Base-by-base conservation (phyloP, 1,140 invertebrate genomes). In the Drosophila pruinosa region DNA sequence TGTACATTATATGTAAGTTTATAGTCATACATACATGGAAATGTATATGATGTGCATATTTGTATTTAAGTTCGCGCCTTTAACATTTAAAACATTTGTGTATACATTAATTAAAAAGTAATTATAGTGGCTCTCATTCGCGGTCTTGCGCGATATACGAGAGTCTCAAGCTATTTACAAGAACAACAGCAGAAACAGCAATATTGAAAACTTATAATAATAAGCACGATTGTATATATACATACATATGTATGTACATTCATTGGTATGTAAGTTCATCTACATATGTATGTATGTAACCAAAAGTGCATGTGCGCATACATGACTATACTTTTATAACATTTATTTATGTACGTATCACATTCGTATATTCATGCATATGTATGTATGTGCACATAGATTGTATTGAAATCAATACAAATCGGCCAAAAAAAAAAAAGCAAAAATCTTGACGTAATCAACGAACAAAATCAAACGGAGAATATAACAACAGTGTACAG, bases 51-150 rank as follows among this genome's bases (percentile, higher is more conserved):
- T 17, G 15, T 39, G 12, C 4, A 4, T 45, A 22, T 26, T 26
- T 22, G 14, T 41, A 41, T 26, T 19, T 63, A 67, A 41, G 59
- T 62, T 43, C 26, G 41, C 57, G 45, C 54, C 64, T 50, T 57
- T 56, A 47, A 28, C 48, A 39, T 57, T 59, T 68, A 52, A 68
- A 72, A 63, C 68, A 75, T 63, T 63, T 75, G 38, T 74, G 54
- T 64, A 70, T 36, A 74, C 61, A 68, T 73, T 63, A 73, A 76
- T 26, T 71, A 75, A 75, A 54, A 67, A 79, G 75, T 79, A 75
- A 82, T 67, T 82, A 75, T 82, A 78, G 53, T 31, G 47, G 50
- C 19, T 19, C 34, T 53, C 24, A 2, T 19, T 7, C 52, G 12
- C n/a, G 3, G 19, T 3, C 53, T 38, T 2, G 15, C 41, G 28